Evolutionary conservation across 2,113 vertebrate genomes (phyloP), one percentile per base, ranked within the genome.

Genomic region (Eira barbara): DNA sequence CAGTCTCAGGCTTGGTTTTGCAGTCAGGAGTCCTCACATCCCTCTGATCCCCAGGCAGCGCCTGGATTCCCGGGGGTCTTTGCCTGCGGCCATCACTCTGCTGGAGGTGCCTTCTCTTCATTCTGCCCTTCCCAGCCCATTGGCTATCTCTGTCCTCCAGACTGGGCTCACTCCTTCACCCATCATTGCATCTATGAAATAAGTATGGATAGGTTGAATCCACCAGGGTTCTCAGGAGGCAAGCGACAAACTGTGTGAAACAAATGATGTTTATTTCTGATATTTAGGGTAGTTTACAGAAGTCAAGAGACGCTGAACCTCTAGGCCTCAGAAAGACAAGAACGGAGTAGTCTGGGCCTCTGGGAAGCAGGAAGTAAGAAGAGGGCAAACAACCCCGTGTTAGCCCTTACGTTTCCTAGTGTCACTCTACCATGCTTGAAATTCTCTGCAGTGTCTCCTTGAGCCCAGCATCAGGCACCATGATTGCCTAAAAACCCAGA

Each of bases 361-460:
- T 27, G 6, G 15, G 17, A 8, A n/a, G 47, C 18, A 18, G 52
- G 42, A 63, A 39, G 79, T n/a, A 14, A 25, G 55, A 59, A n/a
- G 78, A 76, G 11, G 14, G 36, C 10, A 42, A 71, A 49, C 36
- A 23, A 14, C 29, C 2, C 23, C 21, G 36, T 7, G 21, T 49
- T 57, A 11, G 29, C 31, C 8, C 15, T 14, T 3, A 6, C 1
- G 14, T 17, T 0, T 0, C 69, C 21, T 29, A 3, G 2, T 1
- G 3, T 87, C 20, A 10, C 61, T 52, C 59, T 63, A 0, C 14
- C 7, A 1, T 11, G 49, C 63, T 21, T 7, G 31, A 34, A 47
- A 39, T 47, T 23, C 71, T 63, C 29, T 17, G 42, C 34, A 76
- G 11, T 5, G 6, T 18, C 45, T 0, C 36, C 39, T 31, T 20